Evolutionary conservation across 2,113 vertebrate genomes (phyloP).

Genomic region (Morone saxatilis): DNA sequence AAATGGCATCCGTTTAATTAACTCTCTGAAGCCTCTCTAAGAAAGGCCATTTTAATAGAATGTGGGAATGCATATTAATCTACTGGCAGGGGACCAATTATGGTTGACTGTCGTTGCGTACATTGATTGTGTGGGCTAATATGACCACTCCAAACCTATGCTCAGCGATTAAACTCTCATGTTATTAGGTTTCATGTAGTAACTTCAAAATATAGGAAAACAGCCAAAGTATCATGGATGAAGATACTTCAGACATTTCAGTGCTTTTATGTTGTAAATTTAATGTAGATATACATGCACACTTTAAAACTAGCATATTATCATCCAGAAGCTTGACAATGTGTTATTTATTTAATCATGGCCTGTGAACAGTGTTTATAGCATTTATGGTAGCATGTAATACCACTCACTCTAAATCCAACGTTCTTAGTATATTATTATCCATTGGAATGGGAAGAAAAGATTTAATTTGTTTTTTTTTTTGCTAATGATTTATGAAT

Average conservation of each 20-base stretch:
- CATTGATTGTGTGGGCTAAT: slow-evolving; percentile 29
- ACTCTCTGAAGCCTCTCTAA: slow-evolving; percentile 66
- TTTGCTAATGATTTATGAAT: too few species aligned
- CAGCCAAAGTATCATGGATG: not conserved
- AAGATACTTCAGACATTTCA: not conserved
- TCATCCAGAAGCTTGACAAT: not conserved
- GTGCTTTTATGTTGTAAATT: not conserved
- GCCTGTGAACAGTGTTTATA: not conserved
- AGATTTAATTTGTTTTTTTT: too few species aligned
- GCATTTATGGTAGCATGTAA: not conserved
- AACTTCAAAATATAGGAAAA: not conserved
- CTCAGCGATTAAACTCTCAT: slow-evolving; percentile 16
- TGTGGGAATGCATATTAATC: slow-evolving; percentile 71
- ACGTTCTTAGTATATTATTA: too few species aligned
- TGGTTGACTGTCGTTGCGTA: slow-evolving; percentile 45
- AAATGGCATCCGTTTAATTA: slow-evolving; percentile 78
- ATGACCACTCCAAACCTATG: slow-evolving; percentile 41
- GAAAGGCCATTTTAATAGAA: slow-evolving; percentile 74
- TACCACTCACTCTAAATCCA: not conserved
- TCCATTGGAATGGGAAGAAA: too few species aligned
- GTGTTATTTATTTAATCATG: not conserved
- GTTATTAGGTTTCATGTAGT: slow-evolving; percentile 8
- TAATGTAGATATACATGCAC: not conserved
- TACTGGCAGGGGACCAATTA: slow-evolving; percentile 69
- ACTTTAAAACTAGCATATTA: too few species aligned